Conservation (phyloP, 2,888 invertebrate genomes). For the Noctua comes region DNA sequence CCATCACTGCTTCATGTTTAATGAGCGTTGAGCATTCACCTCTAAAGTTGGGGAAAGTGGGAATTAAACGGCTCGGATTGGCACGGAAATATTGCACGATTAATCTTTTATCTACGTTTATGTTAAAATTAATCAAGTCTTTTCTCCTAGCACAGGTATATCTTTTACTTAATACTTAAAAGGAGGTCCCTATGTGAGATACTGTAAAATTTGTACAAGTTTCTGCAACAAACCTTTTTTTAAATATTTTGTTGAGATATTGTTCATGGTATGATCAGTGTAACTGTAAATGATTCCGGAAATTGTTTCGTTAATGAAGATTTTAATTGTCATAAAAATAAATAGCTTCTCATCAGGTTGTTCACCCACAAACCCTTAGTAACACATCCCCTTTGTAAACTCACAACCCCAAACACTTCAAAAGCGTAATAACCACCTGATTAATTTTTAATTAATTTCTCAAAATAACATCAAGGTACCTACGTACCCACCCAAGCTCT, state of each 20-base stretch:
- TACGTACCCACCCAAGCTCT: constrained; percentile 11
- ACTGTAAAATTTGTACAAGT: too few species aligned
- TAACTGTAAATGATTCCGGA: background rate
- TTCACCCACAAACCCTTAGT: constrained; percentile 3
- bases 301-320: background rate
- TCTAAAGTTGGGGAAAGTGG: constrained; percentile 43
- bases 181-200: too few species aligned
- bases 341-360: background rate
- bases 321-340: background rate
- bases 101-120: constrained; percentile 1
- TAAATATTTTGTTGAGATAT: background rate
- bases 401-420: constrained; percentile 36
- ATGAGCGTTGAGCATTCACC: constrained; percentile 59
- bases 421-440: constrained; percentile 58
- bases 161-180: too few species aligned
- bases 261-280: background rate
- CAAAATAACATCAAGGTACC: constrained; percentile 49
- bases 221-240: too few species aligned
- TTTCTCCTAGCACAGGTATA: too few species aligned
- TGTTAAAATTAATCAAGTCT: background rate
- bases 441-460: constrained; percentile 55
- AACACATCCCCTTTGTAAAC: constrained; percentile 29
- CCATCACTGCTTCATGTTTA: constrained; percentile 59
- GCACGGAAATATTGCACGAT: constrained; percentile 2
- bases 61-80: constrained; percentile 46